These are phyloP conservation scores for Aplocera efformata DNA, from an alignment of 2,888 invertebrate genomes.

Conservation along the genomic window DNA sequence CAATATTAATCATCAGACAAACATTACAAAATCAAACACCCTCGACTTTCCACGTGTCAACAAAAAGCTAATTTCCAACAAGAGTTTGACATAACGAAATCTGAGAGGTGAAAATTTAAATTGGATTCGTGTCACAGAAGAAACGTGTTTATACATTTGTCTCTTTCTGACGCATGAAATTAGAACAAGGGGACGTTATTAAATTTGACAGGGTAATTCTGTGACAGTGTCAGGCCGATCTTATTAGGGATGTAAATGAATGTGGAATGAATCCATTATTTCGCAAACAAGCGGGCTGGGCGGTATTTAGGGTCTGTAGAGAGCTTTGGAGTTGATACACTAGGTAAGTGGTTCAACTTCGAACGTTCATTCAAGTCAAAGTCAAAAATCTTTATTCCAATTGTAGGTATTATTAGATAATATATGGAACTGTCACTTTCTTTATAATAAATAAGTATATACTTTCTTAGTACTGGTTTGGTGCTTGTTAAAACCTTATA, in stretches of 20 bases:
- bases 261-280: conserved; percentile 79
- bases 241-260: conserved; percentile 78
- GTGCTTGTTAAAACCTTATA: no score
- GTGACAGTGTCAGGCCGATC: conserved; percentile 65
- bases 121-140: conserved; percentile 58
- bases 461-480: no score
- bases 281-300: conserved; percentile 60
- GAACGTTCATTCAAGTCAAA: no score
- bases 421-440: no score
- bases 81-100: conserved; percentile 64
- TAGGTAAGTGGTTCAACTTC: no score
- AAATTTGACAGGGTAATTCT: conserved; percentile 74
- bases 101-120: conserved; percentile 67
- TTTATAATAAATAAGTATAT: no score
- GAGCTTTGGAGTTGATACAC: background rate
- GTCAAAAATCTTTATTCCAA: no score
- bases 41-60: conserved; percentile 14
- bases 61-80: conserved; percentile 45
- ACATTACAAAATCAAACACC: conserved; percentile 27
- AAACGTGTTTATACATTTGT: conserved; percentile 36
- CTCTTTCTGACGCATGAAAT: conserved; percentile 31
- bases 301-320: conserved; percentile 26
- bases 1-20: conserved; percentile 26
- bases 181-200: conserved; percentile 34
- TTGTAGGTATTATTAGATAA: no score